phyloP scores from a whole-genome alignment of 2,113 vertebrate genomes.

The Nibea albiflora region DNA sequence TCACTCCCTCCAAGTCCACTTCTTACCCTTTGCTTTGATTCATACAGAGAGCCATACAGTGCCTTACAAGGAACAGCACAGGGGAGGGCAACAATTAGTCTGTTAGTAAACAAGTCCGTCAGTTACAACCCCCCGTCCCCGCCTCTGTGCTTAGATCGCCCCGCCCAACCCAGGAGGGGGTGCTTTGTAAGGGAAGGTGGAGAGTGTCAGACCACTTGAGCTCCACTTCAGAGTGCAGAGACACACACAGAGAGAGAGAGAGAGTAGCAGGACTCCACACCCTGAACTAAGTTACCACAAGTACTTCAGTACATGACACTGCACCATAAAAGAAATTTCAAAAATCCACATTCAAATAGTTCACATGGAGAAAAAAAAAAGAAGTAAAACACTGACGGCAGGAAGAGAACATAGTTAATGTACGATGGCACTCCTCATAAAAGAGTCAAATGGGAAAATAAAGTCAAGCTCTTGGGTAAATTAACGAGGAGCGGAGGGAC shows the following conservation, averaged over 20 bases:
- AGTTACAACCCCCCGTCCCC: conserved; percentile 58
- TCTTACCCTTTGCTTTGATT: conserved; percentile 56
- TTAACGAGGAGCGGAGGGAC: conserved; percentile 10
- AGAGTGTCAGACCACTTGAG: conserved; percentile 79
- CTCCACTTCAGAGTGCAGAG: conserved; percentile 72
- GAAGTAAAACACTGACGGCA: conserved; percentile 1
- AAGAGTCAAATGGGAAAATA: conserved; percentile 5
- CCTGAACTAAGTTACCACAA: conserved; percentile 27
- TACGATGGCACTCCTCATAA: neutral
- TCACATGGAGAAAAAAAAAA: conserved; percentile 3
- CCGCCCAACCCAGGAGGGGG: conserved; percentile 76
- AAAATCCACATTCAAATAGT: conserved; percentile 7
- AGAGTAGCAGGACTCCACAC: conserved; percentile 37
- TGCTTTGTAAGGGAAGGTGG: conserved; percentile 77
- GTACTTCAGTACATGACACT: conserved; percentile 38
- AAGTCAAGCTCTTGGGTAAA: conserved; percentile 21
- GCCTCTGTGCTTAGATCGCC: conserved; percentile 63
- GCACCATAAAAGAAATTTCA: neutral
- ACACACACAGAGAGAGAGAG: conserved; percentile 35
- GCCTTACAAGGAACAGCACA: conserved; percentile 61
- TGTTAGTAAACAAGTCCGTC: conserved; percentile 79
- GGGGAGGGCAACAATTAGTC: conserved; percentile 76
- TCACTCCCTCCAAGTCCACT: conserved; percentile 38
- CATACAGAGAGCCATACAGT: conserved; percentile 53
- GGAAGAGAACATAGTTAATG: conserved; percentile 9